Base-by-base conservation (phyloP, 35 echinoderm and acorn worm species). In the Eucidaris tribuloides region DNA sequence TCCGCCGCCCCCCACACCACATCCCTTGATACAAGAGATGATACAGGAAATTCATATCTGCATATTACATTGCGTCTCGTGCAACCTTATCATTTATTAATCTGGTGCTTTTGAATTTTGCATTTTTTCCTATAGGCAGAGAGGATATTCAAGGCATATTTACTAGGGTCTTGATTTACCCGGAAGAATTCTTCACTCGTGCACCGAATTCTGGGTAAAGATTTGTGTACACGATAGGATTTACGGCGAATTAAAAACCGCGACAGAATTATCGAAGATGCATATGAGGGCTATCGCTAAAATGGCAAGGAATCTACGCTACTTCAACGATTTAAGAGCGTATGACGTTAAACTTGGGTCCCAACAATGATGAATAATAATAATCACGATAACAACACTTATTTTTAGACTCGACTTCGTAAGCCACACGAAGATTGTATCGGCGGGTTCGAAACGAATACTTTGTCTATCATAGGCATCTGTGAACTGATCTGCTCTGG, bases 211-310 rank as follows among this genome's bases (percentile, higher is more conserved):
- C 76, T 18, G 87, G 76, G 49, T 97, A 89, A 28, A 65, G 81
- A 20, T 83, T 58, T 2, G 86, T 89, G 52, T 97, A 97, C 14
- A 97, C 92, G 29, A 97, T 78, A 20, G 94, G 94, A 66, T 97
- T 97, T 0, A 83, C 87, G 29, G 93, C 52, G 90, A 92, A 83
- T 97, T 97, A 17, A 83, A 62, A 41, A 88, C n/a, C n/a, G 90
- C 2, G 94, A 86, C 2, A 93, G 50, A 0, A 91, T 31, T 2
- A 93, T 66, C n/a, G 40, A 97, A 87, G 18, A 85, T 54, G 18
- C 77, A 55, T 35, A 92, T 89, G 2, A 77, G 6, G 54, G 82
- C n/a, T n/a, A 61, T 19, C 79, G 79, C 35, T 84, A 83, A 0
- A 92, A 58, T 22, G 89, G 86, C 13, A 30, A 6, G 0, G 61